Evolutionary conservation across 2,797 vertebrate genomes (phyloP), one percentile per base, ranked within the genome.

Genomic region (Rhabdomys pumilio): DNA sequence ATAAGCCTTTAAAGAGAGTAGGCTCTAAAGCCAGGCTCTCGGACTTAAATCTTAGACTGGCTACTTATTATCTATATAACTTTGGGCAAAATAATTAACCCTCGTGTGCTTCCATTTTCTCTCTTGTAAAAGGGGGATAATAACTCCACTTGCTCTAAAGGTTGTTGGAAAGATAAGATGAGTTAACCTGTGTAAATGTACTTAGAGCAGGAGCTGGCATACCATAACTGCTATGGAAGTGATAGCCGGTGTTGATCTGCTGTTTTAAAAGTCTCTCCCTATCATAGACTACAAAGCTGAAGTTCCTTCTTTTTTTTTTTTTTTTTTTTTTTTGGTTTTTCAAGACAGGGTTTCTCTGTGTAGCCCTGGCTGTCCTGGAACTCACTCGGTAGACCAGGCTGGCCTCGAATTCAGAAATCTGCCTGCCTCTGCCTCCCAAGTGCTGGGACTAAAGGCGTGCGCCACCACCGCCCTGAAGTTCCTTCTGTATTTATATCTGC

Each of bases 31-130:
- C 31, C 76, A 90, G 26, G 15, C 50, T 93, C 81, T 73, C 94
- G 12, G 24, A 93, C 89, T 96, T 90, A 84, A 95, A 83, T 87
- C 65, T 81, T 55, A 24, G 38, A 85, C 31, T n/a, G 92, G 53
- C 11, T 79, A 59, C 65, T 95, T 91, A 80, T 29, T 63, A 85
- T 47, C 17, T 0, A 26, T 85, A 29, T 91, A 97, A 84, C 89
- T 90, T 88, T 89, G 61, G 57, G 75, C 57, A 93, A 81, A 65
- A 89, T 96, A 95, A 85, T 91, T 75, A 86, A 90, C 57, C 44
- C 22, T 20, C 44, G 0, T 13, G 69, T 76, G 38, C 57, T 82
- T 96, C 34, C 20, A 26, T 83, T 97, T 96, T 94, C 73, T 95
- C 65, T 50, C 77, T 87, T 96, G 24, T 47, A 79, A 95, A 93